Evolutionary conservation across 1,140 invertebrate species (phyloP).

Genomic region (Neodiprion fabricii): DNA sequence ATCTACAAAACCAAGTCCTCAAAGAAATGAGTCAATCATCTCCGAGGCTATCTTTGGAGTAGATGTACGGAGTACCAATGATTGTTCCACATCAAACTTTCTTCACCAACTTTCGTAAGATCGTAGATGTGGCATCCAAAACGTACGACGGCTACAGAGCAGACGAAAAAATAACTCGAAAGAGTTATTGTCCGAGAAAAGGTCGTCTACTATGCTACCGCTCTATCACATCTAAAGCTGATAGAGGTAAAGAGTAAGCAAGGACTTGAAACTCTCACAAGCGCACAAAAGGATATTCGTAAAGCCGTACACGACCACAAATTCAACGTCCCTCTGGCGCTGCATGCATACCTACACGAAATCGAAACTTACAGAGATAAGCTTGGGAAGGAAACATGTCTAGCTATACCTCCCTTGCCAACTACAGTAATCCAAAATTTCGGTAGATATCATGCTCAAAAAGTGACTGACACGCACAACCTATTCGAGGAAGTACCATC

Average conservation of each 20-base stretch:
- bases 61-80: slow-evolving; percentile 27
- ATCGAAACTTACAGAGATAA: slow-evolving; percentile 34
- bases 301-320: slow-evolving; percentile 27
- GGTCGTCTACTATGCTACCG: slow-evolving; percentile 27
- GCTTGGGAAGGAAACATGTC: slow-evolving; percentile 33
- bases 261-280: slow-evolving; percentile 25
- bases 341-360: slow-evolving; percentile 26
- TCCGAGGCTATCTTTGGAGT: slow-evolving; percentile 31
- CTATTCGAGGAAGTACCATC: slow-evolving; percentile 42
- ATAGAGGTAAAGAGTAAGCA: slow-evolving; percentile 33
- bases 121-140: slow-evolving; percentile 25
- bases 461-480: slow-evolving; percentile 35
- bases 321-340: slow-evolving; percentile 38
- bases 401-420: slow-evolving; percentile 30
- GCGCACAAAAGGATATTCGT: not conserved
- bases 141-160: slow-evolving; percentile 19
- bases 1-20: slow-evolving; percentile 21
- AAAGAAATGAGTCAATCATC: slow-evolving; percentile 33
- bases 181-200: slow-evolving; percentile 19
- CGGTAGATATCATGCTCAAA: slow-evolving; percentile 36
- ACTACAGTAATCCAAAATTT: slow-evolving; percentile 29
- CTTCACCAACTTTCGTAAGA: slow-evolving; percentile 11
- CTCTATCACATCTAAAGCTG: slow-evolving; percentile 23
- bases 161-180: slow-evolving; percentile 29
- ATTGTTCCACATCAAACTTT: slow-evolving; percentile 30